These are phyloP conservation scores for Aleiodes leptofemur DNA, from an alignment of 2,888 invertebrate species.

Conservation along the genomic window DNA sequence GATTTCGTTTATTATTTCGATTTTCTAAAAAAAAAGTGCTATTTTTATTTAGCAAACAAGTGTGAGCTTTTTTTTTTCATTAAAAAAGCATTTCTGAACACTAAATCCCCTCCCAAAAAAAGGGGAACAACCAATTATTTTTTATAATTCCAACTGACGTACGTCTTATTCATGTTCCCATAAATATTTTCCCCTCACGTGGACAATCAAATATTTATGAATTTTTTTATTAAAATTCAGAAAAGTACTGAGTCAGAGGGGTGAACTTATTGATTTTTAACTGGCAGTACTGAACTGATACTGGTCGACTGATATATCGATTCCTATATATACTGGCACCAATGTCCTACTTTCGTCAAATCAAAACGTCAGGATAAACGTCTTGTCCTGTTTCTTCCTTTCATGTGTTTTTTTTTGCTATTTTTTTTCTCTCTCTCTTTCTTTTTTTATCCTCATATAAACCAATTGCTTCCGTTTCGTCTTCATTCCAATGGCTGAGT, in stretches of 20 bases:
- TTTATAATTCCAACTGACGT: too few species aligned
- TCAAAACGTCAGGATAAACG: slow-evolving; percentile 59
- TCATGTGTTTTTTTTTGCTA: background rate
- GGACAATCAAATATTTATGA: too few species aligned
- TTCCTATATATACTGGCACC: slow-evolving; percentile 52
- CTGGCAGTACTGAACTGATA: slow-evolving; percentile 65
- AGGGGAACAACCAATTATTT: too few species aligned
- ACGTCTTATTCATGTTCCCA: too few species aligned
- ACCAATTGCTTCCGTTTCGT: slow-evolving; percentile 25
- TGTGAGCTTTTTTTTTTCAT: background rate
- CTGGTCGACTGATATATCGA: slow-evolving; percentile 69
- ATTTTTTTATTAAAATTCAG: slow-evolving; percentile 20
- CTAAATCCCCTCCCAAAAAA: too few species aligned
- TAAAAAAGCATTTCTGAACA: background rate
- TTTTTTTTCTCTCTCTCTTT: background rate
- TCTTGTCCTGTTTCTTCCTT: slow-evolving; percentile 1
- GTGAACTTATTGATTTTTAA: slow-evolving; percentile 58
- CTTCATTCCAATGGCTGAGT: slow-evolving; percentile 11
- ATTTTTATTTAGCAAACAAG: background rate
- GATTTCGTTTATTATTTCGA: background rate
- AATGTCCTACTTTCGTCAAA: slow-evolving; percentile 68
- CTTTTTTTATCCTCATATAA: slow-evolving; percentile 9
- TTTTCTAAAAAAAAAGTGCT: background rate
- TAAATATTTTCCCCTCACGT: too few species aligned
- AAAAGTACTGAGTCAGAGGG: slow-evolving; percentile 16